These are phyloP conservation scores for Conistra vaccinii DNA, from an alignment of 2,888 invertebrate genomes.

Conservation along the genomic window DNA sequence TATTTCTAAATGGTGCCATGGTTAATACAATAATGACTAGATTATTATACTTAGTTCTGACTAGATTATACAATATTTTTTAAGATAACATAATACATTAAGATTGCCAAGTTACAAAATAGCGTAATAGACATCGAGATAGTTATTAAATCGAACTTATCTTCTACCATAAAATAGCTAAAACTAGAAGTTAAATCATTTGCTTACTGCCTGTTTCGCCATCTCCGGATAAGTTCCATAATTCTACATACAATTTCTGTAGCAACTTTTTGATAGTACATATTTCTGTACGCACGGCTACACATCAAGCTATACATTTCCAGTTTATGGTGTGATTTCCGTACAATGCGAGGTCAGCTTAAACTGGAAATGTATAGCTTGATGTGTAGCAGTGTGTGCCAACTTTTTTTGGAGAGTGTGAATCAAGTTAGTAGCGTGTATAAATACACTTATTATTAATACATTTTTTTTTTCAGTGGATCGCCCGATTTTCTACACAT, in stretches of 20 bases:
- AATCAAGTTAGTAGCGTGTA: neutral
- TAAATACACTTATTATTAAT: neutral
- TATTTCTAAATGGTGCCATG: constrained; percentile 32
- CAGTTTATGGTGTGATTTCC: too few species aligned
- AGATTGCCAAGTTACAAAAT: constrained; percentile 9
- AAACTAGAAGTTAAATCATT: constrained; percentile 13
- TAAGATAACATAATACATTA: constrained; percentile 5
- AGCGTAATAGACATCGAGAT: constrained; percentile 7
- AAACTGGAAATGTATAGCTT: too few species aligned
- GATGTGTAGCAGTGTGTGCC: too few species aligned
- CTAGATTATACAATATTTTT: neutral
- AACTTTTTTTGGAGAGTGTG: neutral
- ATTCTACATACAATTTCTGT: neutral
- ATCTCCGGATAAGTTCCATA: neutral
- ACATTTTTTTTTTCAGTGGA: constrained; percentile 66
- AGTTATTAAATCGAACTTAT: neutral
- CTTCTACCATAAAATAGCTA: neutral
- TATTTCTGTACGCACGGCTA: too few species aligned
- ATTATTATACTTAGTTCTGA: neutral
- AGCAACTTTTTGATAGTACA: too few species aligned
- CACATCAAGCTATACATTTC: too few species aligned
- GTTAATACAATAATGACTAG: constrained; percentile 12
- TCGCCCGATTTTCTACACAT: constrained; percentile 84
- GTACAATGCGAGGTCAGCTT: too few species aligned
- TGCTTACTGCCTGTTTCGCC: neutral